These are phyloP conservation scores for Oreotrochilus melanogaster DNA, from an alignment of 2,113 vertebrate genomes.

Conservation along the genomic window DNA sequence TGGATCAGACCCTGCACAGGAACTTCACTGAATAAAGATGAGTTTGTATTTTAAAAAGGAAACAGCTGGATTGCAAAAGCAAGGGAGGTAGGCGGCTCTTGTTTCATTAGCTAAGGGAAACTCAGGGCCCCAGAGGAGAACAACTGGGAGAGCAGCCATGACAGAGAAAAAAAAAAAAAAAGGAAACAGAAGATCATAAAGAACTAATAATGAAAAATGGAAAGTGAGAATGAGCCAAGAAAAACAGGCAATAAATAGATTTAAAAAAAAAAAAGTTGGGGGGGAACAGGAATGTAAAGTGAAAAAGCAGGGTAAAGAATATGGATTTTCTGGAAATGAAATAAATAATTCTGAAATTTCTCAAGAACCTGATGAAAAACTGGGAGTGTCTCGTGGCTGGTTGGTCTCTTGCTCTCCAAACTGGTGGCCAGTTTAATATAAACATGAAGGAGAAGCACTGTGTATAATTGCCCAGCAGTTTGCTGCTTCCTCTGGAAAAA, in stretches of 20 bases:
- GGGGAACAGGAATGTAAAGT: constrained; percentile 41
- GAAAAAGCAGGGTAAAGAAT: constrained; percentile 37
- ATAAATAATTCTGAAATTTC: constrained; percentile 42
- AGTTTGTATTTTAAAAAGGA: constrained; percentile 84
- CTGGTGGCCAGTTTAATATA: not conserved
- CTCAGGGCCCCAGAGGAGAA: constrained; percentile 76
- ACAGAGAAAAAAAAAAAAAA: constrained; percentile 60
- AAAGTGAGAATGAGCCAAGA: constrained; percentile 82
- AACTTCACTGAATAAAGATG: constrained; percentile 77
- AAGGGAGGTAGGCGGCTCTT: constrained; percentile 75
- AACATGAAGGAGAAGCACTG: not conserved
- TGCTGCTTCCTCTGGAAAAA: not conserved
- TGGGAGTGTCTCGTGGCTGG: not conserved
- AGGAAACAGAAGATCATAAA: constrained; percentile 83
- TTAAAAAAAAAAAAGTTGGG: not conserved
- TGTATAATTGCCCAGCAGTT: not conserved
- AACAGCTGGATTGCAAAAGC: constrained; percentile 90
- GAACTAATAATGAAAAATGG: constrained; percentile 87
- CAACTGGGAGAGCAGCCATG: constrained; percentile 82
- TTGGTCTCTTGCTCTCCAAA: constrained; percentile 26
- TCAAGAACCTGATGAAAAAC: not conserved
- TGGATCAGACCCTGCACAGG: constrained; percentile 74
- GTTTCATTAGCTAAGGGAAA: constrained; percentile 82
- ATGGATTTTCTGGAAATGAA: constrained; percentile 47
- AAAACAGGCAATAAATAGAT: constrained; percentile 85